These are phyloP conservation scores for Sturnira hondurensis DNA, from an alignment of 2,113 vertebrate genomes.

Conservation along the genomic window DNA sequence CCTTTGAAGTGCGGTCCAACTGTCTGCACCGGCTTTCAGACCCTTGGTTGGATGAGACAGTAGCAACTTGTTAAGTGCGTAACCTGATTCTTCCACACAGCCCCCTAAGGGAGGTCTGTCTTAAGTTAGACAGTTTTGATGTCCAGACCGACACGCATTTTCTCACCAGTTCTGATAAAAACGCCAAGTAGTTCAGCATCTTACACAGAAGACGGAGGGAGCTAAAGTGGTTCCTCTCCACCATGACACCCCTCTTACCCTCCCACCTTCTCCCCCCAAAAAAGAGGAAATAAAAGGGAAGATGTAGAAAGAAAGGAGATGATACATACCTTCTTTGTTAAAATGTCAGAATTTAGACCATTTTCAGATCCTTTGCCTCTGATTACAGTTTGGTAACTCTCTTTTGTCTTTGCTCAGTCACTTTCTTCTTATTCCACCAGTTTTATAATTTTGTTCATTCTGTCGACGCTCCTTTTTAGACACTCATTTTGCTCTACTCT, in stretches of 20 bases:
- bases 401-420: background rate
- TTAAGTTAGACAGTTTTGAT: conserved; percentile 21
- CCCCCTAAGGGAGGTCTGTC: background rate
- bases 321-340: background rate
- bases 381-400: background rate
- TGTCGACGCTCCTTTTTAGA: background rate
- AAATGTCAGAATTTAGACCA: background rate
- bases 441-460: background rate
- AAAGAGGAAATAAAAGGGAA: background rate
- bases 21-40: background rate
- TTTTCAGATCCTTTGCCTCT: background rate
- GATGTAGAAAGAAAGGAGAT: background rate
- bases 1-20: conserved; percentile 33
- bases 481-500: background rate
- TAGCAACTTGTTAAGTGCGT: conserved; percentile 1
- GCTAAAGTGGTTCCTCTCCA: background rate
- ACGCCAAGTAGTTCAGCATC: conserved; percentile 9
- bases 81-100: background rate
- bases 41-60: background rate
- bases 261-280: too few relatives aligned
- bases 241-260: background rate
- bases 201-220: background rate
- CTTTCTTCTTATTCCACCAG: background rate
- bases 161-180: conserved; percentile 4
- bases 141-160: background rate